Evolutionary conservation across 35 echinoderm and acorn worm species (phyloP).

Genomic region (Apostichopus californicus): DNA sequence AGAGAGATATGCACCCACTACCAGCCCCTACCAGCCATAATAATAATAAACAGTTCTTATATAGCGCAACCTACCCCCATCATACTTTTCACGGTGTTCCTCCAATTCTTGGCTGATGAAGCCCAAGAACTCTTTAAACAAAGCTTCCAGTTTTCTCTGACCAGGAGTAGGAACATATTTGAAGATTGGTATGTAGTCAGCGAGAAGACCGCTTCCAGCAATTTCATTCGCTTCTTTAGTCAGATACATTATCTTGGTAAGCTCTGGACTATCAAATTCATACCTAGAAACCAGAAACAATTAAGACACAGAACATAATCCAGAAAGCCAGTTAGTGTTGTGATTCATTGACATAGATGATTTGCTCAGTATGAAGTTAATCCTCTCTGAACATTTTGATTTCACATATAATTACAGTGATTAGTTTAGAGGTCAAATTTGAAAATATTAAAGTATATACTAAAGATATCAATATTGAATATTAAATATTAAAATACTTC

Average conservation of each 20-base stretch:
- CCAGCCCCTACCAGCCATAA: neutral
- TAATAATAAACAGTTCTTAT: too few relatives aligned
- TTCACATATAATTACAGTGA: neutral
- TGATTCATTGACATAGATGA: neutral
- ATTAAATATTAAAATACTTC: neutral
- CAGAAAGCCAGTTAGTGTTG: neutral
- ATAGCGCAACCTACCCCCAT: neutral
- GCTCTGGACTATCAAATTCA: neutral
- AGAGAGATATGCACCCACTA: too few relatives aligned
- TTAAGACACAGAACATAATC: neutral
- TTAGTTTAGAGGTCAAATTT: neutral
- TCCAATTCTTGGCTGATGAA: neutral
- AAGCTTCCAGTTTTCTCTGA: neutral
- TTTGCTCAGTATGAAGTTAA: neutral
- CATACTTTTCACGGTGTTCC: neutral
- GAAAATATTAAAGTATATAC: neutral
- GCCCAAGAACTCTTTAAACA: neutral
- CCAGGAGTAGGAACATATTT: neutral
- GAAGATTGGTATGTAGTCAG: neutral
- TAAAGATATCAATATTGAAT: neutral
- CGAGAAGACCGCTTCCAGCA: neutral
- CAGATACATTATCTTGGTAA: neutral
- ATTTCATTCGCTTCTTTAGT: neutral
- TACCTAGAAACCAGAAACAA: neutral
- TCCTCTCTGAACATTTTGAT: neutral